Conservation (phyloP, 2,113 vertebrate genomes). For the Theropithecus gelada region DNA sequence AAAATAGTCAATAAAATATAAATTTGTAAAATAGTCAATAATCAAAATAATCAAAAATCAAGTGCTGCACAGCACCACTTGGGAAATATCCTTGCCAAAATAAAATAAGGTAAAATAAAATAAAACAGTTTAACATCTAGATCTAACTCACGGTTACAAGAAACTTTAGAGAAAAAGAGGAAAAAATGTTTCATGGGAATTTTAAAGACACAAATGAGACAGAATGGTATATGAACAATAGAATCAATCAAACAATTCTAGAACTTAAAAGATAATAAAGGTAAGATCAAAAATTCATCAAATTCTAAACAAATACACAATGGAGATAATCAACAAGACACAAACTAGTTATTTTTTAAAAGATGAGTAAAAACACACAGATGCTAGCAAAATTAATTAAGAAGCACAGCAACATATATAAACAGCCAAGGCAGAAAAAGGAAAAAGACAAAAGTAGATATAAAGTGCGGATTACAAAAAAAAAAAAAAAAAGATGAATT, state of each 20-base stretch:
- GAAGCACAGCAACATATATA: not conserved
- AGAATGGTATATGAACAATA: not conserved
- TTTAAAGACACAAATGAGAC: not conserved
- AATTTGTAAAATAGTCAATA: not conserved
- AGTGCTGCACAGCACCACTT: not conserved
- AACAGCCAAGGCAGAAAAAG: not conserved
- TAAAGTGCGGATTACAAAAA: not conserved
- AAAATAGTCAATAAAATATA: not conserved
- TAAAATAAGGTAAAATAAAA: not conserved
- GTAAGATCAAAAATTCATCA: not conserved
- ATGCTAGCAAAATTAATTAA: not conserved
- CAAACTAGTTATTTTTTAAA: not conserved
- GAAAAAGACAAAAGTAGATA: not conserved
- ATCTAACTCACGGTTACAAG: not conserved
- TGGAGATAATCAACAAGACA: not conserved
- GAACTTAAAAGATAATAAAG: slow-evolving; percentile 4
- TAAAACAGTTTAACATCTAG: not conserved
- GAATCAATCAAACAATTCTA: not conserved
- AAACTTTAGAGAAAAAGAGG: slow-evolving; percentile 18
- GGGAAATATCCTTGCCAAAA: not conserved
- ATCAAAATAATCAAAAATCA: no score
- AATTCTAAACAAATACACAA: not conserved
- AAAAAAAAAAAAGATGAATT: not conserved
- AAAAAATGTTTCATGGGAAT: not conserved
- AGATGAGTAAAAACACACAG: not conserved